Conservation (phyloP, 2,888 invertebrate genomes). For the Apamea crenata region DNA sequence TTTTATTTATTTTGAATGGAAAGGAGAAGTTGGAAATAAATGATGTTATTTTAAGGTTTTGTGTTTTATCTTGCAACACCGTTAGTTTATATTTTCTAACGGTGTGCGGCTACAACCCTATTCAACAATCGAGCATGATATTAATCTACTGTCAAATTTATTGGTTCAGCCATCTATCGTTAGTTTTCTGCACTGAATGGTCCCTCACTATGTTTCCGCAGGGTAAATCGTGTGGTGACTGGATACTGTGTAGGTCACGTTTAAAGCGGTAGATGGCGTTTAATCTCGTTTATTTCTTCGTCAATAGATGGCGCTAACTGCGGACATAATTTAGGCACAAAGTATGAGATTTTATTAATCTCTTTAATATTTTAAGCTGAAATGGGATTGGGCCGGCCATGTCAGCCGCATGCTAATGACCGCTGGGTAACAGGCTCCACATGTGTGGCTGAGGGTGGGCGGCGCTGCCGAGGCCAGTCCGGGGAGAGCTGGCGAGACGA, state of each 20-base stretch:
- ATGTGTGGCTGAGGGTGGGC: too few relatives aligned
- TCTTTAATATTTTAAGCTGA: not conserved
- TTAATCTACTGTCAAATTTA: not conserved
- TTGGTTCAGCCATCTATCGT: slow-evolving; percentile 21
- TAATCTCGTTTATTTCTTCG: not conserved
- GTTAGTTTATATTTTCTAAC: not conserved
- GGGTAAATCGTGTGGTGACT: not conserved
- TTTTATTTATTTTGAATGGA: slow-evolving; percentile 55
- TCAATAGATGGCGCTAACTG: slow-evolving; percentile 16
- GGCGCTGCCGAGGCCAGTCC: too few relatives aligned
- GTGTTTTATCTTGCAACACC: slow-evolving; percentile 21
- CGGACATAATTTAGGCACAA: not conserved
- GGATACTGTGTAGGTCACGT: not conserved
- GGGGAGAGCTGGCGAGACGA: too few relatives aligned
- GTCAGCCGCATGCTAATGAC: too few relatives aligned
- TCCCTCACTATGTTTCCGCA: not conserved
- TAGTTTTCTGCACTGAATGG: not conserved
- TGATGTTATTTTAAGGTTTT: slow-evolving; percentile 41
- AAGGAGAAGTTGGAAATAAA: slow-evolving; percentile 48
- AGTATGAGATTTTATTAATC: not conserved
- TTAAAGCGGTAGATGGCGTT: slow-evolving; percentile 9
- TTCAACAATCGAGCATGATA: not conserved
- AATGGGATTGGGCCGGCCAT: too few relatives aligned
- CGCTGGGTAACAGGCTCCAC: too few relatives aligned
- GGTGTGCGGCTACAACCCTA: not conserved